Evolutionary conservation across 2,797 vertebrate genomes (phyloP).

Genomic region (Labroides dimidiatus): DNA sequence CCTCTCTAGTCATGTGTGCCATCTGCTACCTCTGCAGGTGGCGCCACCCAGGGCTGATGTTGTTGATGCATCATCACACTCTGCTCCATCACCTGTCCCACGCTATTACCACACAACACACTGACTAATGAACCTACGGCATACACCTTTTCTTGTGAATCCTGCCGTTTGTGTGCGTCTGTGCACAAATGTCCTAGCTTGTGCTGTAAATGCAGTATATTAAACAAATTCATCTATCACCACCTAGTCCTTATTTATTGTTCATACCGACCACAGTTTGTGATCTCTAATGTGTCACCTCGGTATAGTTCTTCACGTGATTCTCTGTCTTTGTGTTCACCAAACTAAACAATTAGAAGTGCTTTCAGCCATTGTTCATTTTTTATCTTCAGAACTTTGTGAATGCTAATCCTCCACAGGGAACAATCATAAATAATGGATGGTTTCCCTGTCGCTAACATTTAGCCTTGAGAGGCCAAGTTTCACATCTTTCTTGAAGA

Average conservation of each 20-base stretch:
- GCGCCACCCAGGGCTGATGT: constrained; percentile 83
- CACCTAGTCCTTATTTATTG: constrained; percentile 53
- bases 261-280: constrained; percentile 49
- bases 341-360: constrained; percentile 73
- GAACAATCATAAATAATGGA: constrained; percentile 78
- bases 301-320: constrained; percentile 17
- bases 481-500: constrained; percentile 72
- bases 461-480: constrained; percentile 74
- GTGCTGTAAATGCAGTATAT: constrained; percentile 12
- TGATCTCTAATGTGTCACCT: constrained; percentile 56
- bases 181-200: constrained; percentile 21
- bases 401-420: constrained; percentile 62
- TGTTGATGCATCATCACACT: constrained; percentile 87
- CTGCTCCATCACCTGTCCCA: constrained; percentile 84
- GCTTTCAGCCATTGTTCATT: constrained; percentile 54
- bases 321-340: constrained; percentile 61
- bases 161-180: constrained; percentile 4
- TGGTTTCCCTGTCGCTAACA: constrained; percentile 70
- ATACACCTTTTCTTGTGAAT: constrained; percentile 47
- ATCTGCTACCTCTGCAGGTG: constrained; percentile 86
- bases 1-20: constrained; percentile 82
- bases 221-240: constrained; percentile 58
- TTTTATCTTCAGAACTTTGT: constrained; percentile 63
- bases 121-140: constrained; percentile 75
- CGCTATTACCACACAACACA: constrained; percentile 74